phyloP scores from a whole-genome alignment of 2,113 vertebrate species.

The Pachypanchax playfairii region DNA sequence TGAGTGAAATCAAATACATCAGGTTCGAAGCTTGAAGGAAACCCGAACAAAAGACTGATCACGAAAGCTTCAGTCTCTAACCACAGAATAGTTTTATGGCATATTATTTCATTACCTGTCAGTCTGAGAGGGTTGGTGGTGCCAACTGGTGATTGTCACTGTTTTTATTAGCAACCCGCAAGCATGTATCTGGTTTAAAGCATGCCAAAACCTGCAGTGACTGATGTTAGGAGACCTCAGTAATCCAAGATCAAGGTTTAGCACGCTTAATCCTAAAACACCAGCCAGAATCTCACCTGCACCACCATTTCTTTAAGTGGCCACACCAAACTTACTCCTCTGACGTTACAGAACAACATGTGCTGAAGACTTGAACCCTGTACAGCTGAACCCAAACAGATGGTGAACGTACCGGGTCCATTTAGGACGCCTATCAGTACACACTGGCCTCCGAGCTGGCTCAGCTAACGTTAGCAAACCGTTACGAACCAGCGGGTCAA shows the following conservation, averaged over 20 bases:
- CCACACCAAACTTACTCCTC: no score
- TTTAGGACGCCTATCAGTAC: constrained; percentile 20
- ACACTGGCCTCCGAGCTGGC: constrained; percentile 44
- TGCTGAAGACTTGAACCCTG: background rate
- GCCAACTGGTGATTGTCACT: background rate
- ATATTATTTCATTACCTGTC: constrained; percentile 1
- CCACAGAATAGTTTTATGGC: background rate
- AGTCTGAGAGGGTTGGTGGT: background rate
- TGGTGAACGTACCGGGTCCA: background rate
- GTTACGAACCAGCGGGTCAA: constrained; percentile 31
- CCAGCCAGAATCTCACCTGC: constrained; percentile 1
- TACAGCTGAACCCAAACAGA: background rate
- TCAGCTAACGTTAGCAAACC: constrained; percentile 53
- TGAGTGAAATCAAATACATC: no score
- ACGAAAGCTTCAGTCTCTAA: background rate
- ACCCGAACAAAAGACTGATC: background rate
- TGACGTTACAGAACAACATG: no score
- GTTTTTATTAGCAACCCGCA: background rate
- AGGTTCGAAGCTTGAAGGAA: background rate
- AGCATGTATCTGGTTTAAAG: background rate
- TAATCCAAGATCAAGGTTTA: background rate
- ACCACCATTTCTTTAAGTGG: no score
- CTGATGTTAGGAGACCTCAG: background rate
- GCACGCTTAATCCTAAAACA: no score
- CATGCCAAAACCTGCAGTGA: background rate